phyloP scores from a whole-genome alignment of 2,797 vertebrate species.

The Loriculus beryllinus region DNA sequence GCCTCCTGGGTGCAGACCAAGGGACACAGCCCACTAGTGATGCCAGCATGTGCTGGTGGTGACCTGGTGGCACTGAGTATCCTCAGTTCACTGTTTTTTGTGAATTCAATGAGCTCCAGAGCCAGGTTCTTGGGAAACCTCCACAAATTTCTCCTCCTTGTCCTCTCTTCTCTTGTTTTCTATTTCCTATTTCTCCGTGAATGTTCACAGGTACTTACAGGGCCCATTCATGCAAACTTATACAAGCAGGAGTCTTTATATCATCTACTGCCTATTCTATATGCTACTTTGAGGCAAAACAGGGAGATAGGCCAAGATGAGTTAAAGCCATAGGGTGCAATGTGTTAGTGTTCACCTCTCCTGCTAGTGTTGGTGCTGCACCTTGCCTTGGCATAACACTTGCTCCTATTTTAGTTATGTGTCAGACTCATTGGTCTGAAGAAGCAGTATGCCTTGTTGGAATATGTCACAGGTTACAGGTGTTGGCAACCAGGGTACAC shows the following conservation, averaged over 20 bases:
- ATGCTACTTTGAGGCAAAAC: not conserved
- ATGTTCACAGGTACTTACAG: not conserved
- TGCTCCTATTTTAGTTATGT: not conserved
- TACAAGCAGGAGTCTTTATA: rapidly evolving
- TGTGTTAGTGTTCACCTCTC: not conserved
- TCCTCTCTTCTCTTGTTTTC: not conserved
- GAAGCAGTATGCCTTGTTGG: not conserved
- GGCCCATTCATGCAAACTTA: not conserved
- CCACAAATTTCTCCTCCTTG: not conserved
- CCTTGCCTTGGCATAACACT: not conserved
- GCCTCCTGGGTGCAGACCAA: not conserved
- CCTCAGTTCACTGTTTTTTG: rapidly evolving
- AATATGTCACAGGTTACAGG: not conserved
- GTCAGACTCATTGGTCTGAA: not conserved
- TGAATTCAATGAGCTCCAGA: too few species aligned
- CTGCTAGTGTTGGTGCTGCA: not conserved
- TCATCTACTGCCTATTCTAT: not conserved
- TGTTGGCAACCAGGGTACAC: not conserved
- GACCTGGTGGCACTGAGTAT: not conserved
- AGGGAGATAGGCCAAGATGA: not conserved
- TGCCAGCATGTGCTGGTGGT: not conserved
- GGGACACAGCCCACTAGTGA: not conserved
- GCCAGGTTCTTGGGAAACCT: not conserved
- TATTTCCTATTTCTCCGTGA: not conserved
- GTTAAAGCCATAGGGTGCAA: not conserved